phyloP scores from a whole-genome alignment of 2,113 vertebrate genomes.

The Pionites leucogaster region DNA sequence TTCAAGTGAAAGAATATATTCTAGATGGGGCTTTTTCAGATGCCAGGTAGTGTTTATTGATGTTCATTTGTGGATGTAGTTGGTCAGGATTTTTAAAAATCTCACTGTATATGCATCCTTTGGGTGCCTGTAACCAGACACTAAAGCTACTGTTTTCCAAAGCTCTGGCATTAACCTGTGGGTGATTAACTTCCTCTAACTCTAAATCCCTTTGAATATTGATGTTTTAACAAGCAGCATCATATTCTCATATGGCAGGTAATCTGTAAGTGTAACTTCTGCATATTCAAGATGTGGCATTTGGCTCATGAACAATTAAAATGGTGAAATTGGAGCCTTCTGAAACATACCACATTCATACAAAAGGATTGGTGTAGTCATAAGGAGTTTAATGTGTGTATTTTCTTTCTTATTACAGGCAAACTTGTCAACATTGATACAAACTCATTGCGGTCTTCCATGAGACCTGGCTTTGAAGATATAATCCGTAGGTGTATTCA shows the following conservation, averaged over 20 bases:
- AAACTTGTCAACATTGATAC: conserved; percentile 97
- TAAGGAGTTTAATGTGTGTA: neutral
- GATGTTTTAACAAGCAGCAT: neutral
- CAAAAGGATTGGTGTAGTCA: neutral
- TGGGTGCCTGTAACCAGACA: neutral
- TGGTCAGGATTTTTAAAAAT: neutral
- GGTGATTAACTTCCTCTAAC: neutral
- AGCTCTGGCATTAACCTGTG: neutral
- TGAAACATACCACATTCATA: neutral
- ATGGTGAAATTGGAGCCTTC: neutral
- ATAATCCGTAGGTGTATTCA: conserved; percentile 93
- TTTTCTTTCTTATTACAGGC: conserved; percentile 76
- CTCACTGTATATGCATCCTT: neutral
- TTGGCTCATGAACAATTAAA: neutral
- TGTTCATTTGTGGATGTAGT: neutral
- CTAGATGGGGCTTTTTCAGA: neutral
- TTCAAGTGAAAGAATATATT: neutral
- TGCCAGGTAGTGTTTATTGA: neutral
- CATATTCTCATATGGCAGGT: neutral
- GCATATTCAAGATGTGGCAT: neutral
- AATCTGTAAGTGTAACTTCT: neutral
- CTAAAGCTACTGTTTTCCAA: neutral
- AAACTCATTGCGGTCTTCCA: conserved; percentile 88
- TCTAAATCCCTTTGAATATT: neutral
- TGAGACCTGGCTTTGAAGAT: conserved; percentile 97